Conservation (phyloP, 2,113 vertebrate species). For the Salvelinus alpinus region DNA sequence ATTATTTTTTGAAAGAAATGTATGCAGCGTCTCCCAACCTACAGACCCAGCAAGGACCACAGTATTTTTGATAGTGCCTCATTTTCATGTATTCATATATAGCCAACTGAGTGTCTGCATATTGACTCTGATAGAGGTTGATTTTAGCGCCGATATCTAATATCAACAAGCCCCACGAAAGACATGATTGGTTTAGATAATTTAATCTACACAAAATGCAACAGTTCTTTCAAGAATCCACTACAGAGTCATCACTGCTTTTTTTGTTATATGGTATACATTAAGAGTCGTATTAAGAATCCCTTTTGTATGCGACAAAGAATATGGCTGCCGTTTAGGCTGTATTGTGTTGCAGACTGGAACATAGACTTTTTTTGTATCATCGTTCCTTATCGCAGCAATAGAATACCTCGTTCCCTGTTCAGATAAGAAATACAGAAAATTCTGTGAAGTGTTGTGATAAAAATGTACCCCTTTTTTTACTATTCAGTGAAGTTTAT, state of each 20-base stretch:
- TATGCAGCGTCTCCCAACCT: slow-evolving; percentile 60
- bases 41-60: slow-evolving; percentile 33
- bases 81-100: background rate
- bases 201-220: no score
- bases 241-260: background rate
- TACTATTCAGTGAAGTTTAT: background rate
- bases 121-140: background rate
- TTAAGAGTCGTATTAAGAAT: no score
- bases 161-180: no score
- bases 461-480: background rate
- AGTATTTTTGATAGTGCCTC: background rate
- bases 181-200: no score
- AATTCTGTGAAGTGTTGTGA: no score
- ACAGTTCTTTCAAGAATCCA: no score
- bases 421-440: background rate
- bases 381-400: background rate
- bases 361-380: background rate
- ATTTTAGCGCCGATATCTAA: no score
- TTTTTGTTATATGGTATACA: no score
- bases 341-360: background rate
- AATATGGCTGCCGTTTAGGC: background rate
- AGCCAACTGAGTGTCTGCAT: background rate
- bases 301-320: background rate
- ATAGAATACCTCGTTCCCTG: background rate
- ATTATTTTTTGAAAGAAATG: slow-evolving; percentile 78